Base-by-base conservation (phyloP, 2,113 vertebrate species). In the Paracanthobrama guichenoti region DNA sequence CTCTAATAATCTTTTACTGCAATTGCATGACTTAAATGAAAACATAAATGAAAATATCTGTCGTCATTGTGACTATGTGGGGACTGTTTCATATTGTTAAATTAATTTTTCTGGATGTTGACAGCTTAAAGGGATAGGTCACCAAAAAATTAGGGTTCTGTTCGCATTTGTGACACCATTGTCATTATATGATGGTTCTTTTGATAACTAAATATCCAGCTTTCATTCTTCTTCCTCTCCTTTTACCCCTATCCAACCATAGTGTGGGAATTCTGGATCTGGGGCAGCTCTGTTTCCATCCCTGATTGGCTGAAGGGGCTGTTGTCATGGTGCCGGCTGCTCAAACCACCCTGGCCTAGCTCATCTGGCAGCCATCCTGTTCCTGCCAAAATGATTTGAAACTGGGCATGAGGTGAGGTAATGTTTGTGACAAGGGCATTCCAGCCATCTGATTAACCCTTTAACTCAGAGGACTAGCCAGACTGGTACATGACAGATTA, bases 291-390 rank as follows among this genome's bases (percentile, higher is more conserved):
- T 55, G 57, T 86, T 69, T 79, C 6, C 3, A 2, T 48, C 62
- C 48, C 72, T 72, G 79, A 84, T 82, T 84, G 83, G 86, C 78
- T 84, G 53, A 82, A 24, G 81, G 46, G 31, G 22, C 31, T n/a
- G 75, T 84, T 84, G 82, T 87, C 83, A 87, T 84, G 78, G 82
- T 48, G 72, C 71, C 13, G 26, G 50, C 75, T 20, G 55, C 82
- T 50, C 20, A 64, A 53, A 48, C 26, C 18, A 10, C 64, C 86
- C 77, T 81, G 50, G 50, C 72, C n/a, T 77, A 62, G 53, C 64
- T 28, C 62, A 77, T n/a, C 59, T 87, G 78, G 78, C 86, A 84
- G 82, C 55, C 24, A 35, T 72, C 11, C 67, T 69, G 72, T 35
- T 20, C 60, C 78, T 66, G 76, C 82, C 86, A 84, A 87, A 87